Percentiles rank a stretch among this genome's conserved stretches.
Evolutionary conservation across 2,797 vertebrate species (phyloP).

Genomic region (Etheostoma nigrum): DNA sequence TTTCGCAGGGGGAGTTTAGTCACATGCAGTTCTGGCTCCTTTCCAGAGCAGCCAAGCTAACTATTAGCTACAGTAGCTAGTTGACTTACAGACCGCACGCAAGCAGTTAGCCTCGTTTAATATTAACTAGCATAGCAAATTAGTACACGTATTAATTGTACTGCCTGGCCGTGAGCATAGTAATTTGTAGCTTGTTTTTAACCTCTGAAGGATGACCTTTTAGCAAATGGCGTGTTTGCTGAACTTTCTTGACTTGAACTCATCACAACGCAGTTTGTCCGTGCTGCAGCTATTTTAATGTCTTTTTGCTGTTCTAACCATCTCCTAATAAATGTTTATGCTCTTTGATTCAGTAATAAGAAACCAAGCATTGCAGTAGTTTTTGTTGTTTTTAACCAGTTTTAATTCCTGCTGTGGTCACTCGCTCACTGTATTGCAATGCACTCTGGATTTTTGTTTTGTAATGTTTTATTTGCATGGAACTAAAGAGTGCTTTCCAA

Average conservation of each 20-base stretch:
- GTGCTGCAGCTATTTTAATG: background rate
- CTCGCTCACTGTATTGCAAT: constrained; percentile 7
- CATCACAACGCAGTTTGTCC: background rate
- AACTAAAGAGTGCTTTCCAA: background rate
- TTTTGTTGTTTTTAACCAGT: background rate
- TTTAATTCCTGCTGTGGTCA: constrained; percentile 17
- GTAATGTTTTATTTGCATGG: background rate
- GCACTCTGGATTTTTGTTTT: constrained; percentile 24
- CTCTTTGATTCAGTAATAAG: background rate
- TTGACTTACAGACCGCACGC: constrained; percentile 19
- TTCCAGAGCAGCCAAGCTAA: constrained; percentile 13
- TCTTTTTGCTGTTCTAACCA: background rate
- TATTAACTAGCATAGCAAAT: background rate
- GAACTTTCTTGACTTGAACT: background rate
- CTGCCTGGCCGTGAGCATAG: background rate
- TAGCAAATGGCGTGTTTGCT: background rate
- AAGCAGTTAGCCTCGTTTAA: background rate
- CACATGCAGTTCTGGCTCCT: constrained; percentile 61
- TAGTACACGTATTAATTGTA: background rate
- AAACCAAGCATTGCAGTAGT: background rate
- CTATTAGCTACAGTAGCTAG: constrained; percentile 2
- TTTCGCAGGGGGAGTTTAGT: constrained; percentile 1
- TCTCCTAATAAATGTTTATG: background rate
- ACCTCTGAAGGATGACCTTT: constrained; percentile 22
- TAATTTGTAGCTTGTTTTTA: background rate